Evolutionary conservation across 1,140 invertebrate genomes (phyloP).

Genomic region (Bradynema listronoti): DNA sequence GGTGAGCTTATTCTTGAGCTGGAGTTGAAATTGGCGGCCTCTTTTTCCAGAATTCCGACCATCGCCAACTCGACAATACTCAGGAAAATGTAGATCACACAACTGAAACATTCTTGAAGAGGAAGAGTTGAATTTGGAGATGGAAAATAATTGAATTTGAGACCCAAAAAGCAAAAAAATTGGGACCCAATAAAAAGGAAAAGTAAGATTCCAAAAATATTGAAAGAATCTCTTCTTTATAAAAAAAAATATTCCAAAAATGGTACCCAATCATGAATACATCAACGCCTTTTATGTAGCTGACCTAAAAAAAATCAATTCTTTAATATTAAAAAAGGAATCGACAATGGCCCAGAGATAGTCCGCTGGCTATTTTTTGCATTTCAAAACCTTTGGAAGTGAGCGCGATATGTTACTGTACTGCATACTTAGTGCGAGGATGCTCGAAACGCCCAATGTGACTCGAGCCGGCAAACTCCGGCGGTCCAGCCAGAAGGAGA

Average conservation of each 20-base stretch:
- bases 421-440: conserved; percentile 56
- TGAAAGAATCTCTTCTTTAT: too few species aligned
- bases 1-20: conserved; percentile 12
- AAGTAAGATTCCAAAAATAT: too few species aligned
- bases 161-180: too few species aligned
- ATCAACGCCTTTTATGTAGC: conserved; percentile 61
- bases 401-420: conserved; percentile 51
- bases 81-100: conserved; percentile 60
- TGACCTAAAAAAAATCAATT: conserved; percentile 41
- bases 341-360: too few species aligned
- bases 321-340: conserved; percentile 1
- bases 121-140: too few species aligned
- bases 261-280: conserved; percentile 56
- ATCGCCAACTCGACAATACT: conserved; percentile 60
- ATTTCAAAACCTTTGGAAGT: conserved; percentile 56
- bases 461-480: conserved; percentile 36
- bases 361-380: too few species aligned
- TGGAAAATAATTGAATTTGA: too few species aligned
- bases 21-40: conserved; percentile 14
- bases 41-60: conserved; percentile 56
- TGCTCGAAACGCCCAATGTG: conserved; percentile 51
- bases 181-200: too few species aligned
- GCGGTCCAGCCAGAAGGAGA: conserved; percentile 55
- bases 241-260: conserved; percentile 5
- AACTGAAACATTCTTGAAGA: conserved; percentile 49